These are phyloP conservation scores for Dysidea cf. avara DNA, from an alignment of 37 sponge, comb jelly and placozoan species.

Conservation along the genomic window DNA sequence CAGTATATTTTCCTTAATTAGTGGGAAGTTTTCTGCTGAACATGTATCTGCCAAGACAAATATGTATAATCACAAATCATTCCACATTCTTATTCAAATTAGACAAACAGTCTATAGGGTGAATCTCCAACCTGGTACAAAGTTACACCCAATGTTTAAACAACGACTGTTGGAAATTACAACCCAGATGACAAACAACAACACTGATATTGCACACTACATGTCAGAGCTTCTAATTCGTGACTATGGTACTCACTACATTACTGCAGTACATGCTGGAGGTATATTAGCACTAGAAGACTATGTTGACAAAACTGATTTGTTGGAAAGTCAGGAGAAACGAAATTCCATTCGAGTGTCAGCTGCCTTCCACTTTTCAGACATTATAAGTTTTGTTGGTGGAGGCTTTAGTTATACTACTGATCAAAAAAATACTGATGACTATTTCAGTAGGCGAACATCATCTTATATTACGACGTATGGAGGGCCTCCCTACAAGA, in stretches of 20 bases:
- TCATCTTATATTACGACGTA: slow-evolving; percentile 49
- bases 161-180: slow-evolving; percentile 67
- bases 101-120: slow-evolving; percentile 42
- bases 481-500: slow-evolving; percentile 68
- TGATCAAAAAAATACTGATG: not conserved
- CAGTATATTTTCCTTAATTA: slow-evolving; percentile 36
- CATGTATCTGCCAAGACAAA: slow-evolving; percentile 41
- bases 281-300: slow-evolving; percentile 53
- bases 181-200: slow-evolving; percentile 54
- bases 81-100: slow-evolving; percentile 48
- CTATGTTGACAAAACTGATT: not conserved
- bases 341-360: slow-evolving; percentile 17
- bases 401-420: not conserved
- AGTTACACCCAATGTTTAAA: slow-evolving; percentile 50
- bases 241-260: slow-evolving; percentile 75
- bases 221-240: slow-evolving; percentile 62
- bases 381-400: slow-evolving; percentile 12
- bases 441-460: slow-evolving; percentile 23
- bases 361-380: slow-evolving; percentile 56
- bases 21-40: slow-evolving; percentile 60
- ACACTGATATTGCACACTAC: slow-evolving; percentile 52
- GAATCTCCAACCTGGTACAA: slow-evolving; percentile 40
- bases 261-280: too few relatives aligned
- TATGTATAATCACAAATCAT: slow-evolving; percentile 27
- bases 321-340: not conserved